phyloP scores from a whole-genome alignment of 2,113 vertebrate genomes.

The Serilophus lunatus region DNA sequence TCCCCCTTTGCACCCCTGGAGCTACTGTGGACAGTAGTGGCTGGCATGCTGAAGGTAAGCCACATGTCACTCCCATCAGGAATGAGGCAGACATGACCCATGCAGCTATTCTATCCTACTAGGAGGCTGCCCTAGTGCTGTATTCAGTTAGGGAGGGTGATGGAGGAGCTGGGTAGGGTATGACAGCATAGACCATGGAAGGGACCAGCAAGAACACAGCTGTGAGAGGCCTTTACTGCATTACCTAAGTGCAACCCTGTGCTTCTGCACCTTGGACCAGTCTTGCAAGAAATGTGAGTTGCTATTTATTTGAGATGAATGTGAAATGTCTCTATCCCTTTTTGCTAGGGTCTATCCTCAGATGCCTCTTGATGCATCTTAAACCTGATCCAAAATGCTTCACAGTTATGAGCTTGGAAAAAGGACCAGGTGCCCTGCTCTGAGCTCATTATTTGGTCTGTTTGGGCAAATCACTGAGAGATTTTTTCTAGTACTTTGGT shows the following conservation, averaged over 20 bases:
- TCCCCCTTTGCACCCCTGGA: neutral
- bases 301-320: neutral
- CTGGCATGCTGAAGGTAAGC: neutral
- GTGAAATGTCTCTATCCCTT: neutral
- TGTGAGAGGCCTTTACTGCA: neutral
- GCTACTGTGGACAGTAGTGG: rapidly evolving
- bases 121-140: neutral
- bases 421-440: neutral
- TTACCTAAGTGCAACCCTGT: neutral
- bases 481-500: neutral
- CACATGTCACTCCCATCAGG: neutral
- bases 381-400: neutral
- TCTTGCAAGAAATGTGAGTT: neutral
- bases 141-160: neutral
- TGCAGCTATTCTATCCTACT: neutral
- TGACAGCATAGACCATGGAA: neutral
- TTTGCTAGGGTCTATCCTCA: neutral
- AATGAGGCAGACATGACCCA: neutral
- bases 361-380: neutral
- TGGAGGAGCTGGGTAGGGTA: neutral
- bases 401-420: neutral
- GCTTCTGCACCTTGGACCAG: neutral
- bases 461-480: neutral
- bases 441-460: neutral
- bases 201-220: neutral